phyloP scores from a whole-genome alignment of 2,888 invertebrate genomes.

The Polydrusus pterygomalis region DNA sequence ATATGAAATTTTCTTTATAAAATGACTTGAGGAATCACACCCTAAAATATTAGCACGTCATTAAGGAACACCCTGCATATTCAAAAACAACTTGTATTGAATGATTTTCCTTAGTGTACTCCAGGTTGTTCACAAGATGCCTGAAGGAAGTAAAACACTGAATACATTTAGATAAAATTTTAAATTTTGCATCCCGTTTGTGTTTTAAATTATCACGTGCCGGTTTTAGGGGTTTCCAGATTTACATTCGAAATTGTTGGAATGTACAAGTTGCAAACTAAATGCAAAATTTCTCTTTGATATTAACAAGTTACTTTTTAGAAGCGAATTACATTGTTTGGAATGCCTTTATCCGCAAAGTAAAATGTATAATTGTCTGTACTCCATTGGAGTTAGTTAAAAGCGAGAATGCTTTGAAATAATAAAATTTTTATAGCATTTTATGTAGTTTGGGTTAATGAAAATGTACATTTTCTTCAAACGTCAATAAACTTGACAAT shows the following conservation, averaged over 20 bases:
- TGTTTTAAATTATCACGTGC: slow-evolving; percentile 32
- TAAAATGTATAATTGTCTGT: slow-evolving; percentile 1
- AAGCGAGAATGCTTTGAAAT: too few relatives aligned
- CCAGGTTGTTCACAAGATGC: too few relatives aligned
- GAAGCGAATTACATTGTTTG: slow-evolving; percentile 24
- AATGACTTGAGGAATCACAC: too few relatives aligned
- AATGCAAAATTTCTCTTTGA: slow-evolving; percentile 31
- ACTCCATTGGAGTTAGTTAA: background rate
- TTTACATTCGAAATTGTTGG: slow-evolving; percentile 35
- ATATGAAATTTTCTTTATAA: too few relatives aligned
- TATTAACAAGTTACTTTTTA: slow-evolving; percentile 21
- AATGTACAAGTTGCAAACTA: slow-evolving; percentile 24
- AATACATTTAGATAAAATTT: slow-evolving; percentile 9
- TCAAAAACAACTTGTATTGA: too few relatives aligned
- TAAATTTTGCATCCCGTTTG: slow-evolving; percentile 6
- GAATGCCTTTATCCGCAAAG: slow-evolving; percentile 4
- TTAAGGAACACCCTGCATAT: too few relatives aligned
- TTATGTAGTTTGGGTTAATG: too few relatives aligned
- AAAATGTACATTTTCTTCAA: too few relatives aligned
- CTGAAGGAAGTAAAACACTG: background rate
- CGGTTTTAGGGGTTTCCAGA: slow-evolving; percentile 11
- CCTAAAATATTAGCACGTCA: too few relatives aligned
- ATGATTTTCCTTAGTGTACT: too few relatives aligned
- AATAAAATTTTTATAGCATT: too few relatives aligned
- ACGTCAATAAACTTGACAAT: too few relatives aligned